Conservation (phyloP, 2,113 vertebrate species). For the Apistogramma diplotaenia region DNA sequence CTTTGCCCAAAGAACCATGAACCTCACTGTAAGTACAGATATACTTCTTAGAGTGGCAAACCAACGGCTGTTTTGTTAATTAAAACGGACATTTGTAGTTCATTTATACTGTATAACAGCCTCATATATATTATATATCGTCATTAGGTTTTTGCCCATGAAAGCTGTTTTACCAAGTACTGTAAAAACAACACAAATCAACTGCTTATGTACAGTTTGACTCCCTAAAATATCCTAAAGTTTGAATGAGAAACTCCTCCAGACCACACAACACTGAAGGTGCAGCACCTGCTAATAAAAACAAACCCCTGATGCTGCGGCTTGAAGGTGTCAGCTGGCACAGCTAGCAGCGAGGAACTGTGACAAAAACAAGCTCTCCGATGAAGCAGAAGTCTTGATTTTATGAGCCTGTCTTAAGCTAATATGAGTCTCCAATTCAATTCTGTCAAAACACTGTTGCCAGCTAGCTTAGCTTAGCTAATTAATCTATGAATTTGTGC, state of each 20-base stretch:
- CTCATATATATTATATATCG: not conserved
- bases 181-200: not conserved
- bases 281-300: not conserved
- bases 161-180: not conserved
- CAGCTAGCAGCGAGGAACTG: not conserved
- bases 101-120: not conserved
- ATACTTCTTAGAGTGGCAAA: not conserved
- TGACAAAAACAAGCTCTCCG: not conserved
- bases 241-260: not conserved
- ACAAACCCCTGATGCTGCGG: not conserved
- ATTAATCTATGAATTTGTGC: not conserved
- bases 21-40: not conserved
- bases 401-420: not conserved
- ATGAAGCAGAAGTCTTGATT: not conserved
- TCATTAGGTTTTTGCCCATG: not conserved
- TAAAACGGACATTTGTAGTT: not conserved
- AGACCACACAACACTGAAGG: too few relatives aligned
- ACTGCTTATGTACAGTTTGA: not conserved
- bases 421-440: not conserved
- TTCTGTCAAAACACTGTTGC: not conserved
- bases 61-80: not conserved
- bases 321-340: not conserved
- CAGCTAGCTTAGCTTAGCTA: conserved; percentile 32
- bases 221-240: not conserved
- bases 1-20: not conserved